Evolutionary conservation across 2,888 invertebrate genomes (phyloP).

Genomic region (Meiosimyza platycephala): DNA sequence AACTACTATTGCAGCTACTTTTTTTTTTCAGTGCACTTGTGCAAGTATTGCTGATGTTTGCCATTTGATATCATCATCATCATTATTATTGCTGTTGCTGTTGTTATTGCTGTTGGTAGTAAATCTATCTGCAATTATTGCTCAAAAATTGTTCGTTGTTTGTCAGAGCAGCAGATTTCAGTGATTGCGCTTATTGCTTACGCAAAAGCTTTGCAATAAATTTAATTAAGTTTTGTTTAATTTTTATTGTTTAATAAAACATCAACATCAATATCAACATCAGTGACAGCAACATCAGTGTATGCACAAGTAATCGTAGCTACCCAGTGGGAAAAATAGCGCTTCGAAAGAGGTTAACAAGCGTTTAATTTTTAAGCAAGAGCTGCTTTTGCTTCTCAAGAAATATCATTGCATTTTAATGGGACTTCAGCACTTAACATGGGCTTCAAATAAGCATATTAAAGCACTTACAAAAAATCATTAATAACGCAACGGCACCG

Average conservation of each 20-base stretch:
- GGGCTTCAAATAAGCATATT: no score
- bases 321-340: no score
- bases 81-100: not conserved
- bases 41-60: not conserved
- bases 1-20: not conserved
- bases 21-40: not conserved
- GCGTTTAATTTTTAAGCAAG: no score
- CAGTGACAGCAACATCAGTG: not conserved
- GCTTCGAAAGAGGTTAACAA: no score
- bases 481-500: no score
- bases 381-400: no score
- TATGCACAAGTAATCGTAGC: no score
- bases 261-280: slow-evolving; percentile 2
- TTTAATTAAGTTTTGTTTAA: slow-evolving; percentile 34
- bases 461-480: no score
- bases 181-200: slow-evolving; percentile 14
- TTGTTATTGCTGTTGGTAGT: slow-evolving; percentile 20
- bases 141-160: slow-evolving; percentile 13
- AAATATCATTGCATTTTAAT: no score
- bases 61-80: slow-evolving; percentile 8
- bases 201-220: slow-evolving; percentile 35
- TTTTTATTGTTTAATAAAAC: slow-evolving; percentile 30
- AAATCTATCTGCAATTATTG: slow-evolving; percentile 23
- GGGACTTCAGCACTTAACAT: no score
- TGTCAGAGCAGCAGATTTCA: not conserved